A percentile compares a stretch with the other conserved stretches of the same genome.
phyloP scores from a whole-genome alignment of 2,113 vertebrate genomes.

The Phasianus colchicus region DNA sequence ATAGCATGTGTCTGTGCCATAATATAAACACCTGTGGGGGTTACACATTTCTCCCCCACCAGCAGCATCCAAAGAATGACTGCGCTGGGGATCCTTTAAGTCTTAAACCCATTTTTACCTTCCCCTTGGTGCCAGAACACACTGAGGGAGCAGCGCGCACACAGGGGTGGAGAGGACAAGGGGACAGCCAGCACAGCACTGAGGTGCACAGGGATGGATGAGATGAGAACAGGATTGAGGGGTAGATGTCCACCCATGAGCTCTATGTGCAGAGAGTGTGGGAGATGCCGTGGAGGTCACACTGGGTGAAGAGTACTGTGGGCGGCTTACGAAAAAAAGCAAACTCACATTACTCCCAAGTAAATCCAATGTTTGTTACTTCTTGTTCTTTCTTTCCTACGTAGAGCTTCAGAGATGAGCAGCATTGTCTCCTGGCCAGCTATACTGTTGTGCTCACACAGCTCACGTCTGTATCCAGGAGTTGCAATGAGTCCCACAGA shows the following conservation, averaged over 20 bases:
- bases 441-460: not conserved
- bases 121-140: not conserved
- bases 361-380: not conserved
- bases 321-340: not conserved
- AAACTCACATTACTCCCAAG: not conserved
- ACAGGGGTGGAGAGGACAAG: not conserved
- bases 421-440: not conserved
- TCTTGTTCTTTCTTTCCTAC: not conserved
- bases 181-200: not conserved
- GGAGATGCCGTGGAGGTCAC: not conserved
- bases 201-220: not conserved
- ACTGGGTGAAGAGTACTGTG: not conserved
- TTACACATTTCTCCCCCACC: not conserved
- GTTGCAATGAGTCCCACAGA: not conserved
- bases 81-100: constrained; percentile 34
- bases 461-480: not conserved
- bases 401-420: not conserved
- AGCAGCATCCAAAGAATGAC: not conserved
- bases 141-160: not conserved
- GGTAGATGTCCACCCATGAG: not conserved
- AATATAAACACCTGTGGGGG: constrained; percentile 13
- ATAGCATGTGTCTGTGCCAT: not conserved
- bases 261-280: not conserved
- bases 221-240: not conserved
- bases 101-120: constrained; percentile 16